Base-by-base conservation (phyloP, 2,113 vertebrate genomes). In the Brevimyrus niger region DNA sequence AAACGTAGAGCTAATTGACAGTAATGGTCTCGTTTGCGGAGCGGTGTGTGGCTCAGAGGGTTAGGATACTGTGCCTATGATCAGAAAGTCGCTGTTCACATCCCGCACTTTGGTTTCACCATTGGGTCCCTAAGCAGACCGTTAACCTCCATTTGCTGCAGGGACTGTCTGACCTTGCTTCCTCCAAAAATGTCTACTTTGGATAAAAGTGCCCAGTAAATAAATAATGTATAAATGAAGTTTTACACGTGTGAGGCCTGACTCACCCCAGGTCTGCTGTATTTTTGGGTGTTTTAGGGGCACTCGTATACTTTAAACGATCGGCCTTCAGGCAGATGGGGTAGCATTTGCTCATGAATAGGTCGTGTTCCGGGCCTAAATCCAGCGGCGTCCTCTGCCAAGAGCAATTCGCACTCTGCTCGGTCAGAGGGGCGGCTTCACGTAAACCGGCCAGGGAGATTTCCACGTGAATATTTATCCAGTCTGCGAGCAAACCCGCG, bases 381-480 rank as follows among this genome's bases (percentile, higher is more conserved):
- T 47, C 82, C 23, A 85, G 46, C 21, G 69, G 83, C 44, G 80
- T 50, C 86, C 15, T n/a, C 88, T 90, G 91, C 93, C 92, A 92
- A 46, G 84, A 91, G 89, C 89, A 91, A 21, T 88, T 90, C 88
- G 84, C 85, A 86, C 73, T 55, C 42, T 69, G 69, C 31, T 55
- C 69, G 55, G 73, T 80, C 61, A 69, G 91, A 91, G 87, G 35
- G 89, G 83, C 91, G 88, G 91, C 89, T 42, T 89, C 91, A 93
- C 92, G 90, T 61, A 73, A 89, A 91, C 92, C 91, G 90, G 89
- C 89, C 55, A 90, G 90, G 91, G 91, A 93, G 92, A 61, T 91
- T 51, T 48, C 89, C 92, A 90, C 92, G 92, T 94, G 93, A 92
- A 94, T 95, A 94, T 94, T 92, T 90, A 94, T 93, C 19, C 80